Evolutionary conservation across 2,888 invertebrate genomes (phyloP).

Genomic region (Orchestes rusci): DNA sequence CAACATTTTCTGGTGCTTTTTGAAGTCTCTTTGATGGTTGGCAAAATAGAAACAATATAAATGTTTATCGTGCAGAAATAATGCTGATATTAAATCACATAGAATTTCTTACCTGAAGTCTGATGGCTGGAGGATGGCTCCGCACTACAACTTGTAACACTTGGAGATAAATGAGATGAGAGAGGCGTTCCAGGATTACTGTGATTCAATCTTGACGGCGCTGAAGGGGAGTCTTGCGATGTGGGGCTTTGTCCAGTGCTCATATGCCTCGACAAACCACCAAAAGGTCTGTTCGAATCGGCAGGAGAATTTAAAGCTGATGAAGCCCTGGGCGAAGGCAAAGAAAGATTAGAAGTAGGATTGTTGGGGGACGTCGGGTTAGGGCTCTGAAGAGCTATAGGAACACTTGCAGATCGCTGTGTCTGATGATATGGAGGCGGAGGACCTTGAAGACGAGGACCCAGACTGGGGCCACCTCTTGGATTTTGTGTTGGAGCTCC

Average conservation of each 20-base stretch:
- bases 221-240: slow-evolving; percentile 55
- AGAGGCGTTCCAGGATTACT: slow-evolving; percentile 69
- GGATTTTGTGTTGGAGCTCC: slow-evolving; percentile 27
- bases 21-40: no score
- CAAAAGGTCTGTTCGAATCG: slow-evolving; percentile 52
- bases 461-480: slow-evolving; percentile 38
- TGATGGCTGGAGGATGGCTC: slow-evolving; percentile 41
- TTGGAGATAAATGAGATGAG: slow-evolving; percentile 55
- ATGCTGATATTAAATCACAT: no score
- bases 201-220: slow-evolving; percentile 49
- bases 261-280: slow-evolving; percentile 46
- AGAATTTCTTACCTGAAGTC: slow-evolving; percentile 40
- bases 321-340: slow-evolving; percentile 66
- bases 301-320: slow-evolving; percentile 65
- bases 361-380: slow-evolving; percentile 67
- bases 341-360: slow-evolving; percentile 60
- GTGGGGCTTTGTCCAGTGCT: slow-evolving; percentile 55
- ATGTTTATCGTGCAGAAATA: no score
- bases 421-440: slow-evolving; percentile 72
- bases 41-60: no score
- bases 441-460: slow-evolving; percentile 60
- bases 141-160: slow-evolving; percentile 44
- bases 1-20: no score
- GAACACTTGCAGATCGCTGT: slow-evolving; percentile 65
- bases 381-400: slow-evolving; percentile 66